Conservation (phyloP, 1,140 invertebrate species). For the Eupristina koningsbergeri region DNA sequence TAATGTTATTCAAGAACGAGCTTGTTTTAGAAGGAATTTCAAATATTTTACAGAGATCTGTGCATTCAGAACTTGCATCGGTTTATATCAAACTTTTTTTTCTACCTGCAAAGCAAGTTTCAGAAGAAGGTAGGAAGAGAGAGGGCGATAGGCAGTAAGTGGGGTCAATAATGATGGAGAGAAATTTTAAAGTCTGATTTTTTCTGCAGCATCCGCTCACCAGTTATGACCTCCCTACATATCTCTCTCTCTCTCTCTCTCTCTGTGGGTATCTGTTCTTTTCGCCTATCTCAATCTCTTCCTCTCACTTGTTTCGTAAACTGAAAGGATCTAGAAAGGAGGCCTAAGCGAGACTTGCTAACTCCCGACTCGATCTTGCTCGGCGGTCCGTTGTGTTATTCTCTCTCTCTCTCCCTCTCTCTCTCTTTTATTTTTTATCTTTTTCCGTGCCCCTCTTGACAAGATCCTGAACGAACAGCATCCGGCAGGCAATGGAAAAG, state of each 20-base stretch:
- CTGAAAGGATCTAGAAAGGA: slow-evolving; percentile 22
- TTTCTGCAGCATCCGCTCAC: slow-evolving; percentile 50
- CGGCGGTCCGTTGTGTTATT: slow-evolving; percentile 12
- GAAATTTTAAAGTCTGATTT: slow-evolving; percentile 45
- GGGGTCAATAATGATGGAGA: slow-evolving; percentile 20
- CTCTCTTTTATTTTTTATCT: too few species aligned
- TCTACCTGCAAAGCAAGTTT: slow-evolving; percentile 7
- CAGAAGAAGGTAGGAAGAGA: not conserved
- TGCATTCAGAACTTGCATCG: not conserved
- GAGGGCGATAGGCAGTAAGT: not conserved
- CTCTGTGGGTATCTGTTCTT: not conserved
- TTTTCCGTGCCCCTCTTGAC: slow-evolving; percentile 1
- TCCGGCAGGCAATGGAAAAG: not conserved
- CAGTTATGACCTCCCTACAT: slow-evolving; percentile 5
- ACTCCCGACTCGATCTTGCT: slow-evolving; percentile 23
- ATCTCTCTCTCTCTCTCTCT: too few species aligned
- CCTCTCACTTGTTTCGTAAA: slow-evolving; percentile 14
- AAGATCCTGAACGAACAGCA: slow-evolving; percentile 21
- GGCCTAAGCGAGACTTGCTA: not conserved
- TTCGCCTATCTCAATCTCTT: slow-evolving; percentile 19
- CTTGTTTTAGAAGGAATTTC: not conserved
- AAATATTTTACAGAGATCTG: not conserved
- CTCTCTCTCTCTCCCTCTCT: too few species aligned
- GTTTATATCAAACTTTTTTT: not conserved
- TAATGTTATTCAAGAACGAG: not conserved